These are phyloP conservation scores for Sinocyclocheilus anshuiensis DNA, from an alignment of 2,113 vertebrate genomes.

Conservation along the genomic window DNA sequence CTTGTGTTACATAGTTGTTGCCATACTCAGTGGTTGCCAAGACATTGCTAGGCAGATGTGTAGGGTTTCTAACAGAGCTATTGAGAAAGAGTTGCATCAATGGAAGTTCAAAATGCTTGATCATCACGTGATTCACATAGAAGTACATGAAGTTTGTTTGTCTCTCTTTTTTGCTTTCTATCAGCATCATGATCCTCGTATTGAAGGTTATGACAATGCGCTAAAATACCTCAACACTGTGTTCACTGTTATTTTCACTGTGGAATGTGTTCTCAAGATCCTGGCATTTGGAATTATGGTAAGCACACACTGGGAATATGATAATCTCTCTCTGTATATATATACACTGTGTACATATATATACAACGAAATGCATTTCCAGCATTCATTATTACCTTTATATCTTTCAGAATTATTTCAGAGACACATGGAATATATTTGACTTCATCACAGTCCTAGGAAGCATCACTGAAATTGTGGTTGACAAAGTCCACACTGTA, in stretches of 20 bases:
- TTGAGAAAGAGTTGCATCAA: too few relatives aligned
- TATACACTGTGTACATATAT: too few relatives aligned
- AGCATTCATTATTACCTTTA: neutral
- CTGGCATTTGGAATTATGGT: constrained; percentile 96
- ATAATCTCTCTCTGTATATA: neutral
- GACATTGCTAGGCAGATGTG: too few relatives aligned
- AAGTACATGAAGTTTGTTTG: neutral
- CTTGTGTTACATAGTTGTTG: too few relatives aligned
- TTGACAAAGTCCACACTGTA: constrained; percentile 67
- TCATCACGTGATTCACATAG: too few relatives aligned
- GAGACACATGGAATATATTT: constrained; percentile 99
- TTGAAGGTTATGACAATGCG: constrained; percentile 84
- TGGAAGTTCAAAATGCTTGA: too few relatives aligned
- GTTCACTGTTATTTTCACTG: constrained; percentile 95
- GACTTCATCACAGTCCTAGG: constrained; percentile 98
- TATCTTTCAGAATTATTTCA: constrained; percentile 90
- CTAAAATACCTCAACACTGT: constrained; percentile 96
- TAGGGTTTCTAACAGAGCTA: too few relatives aligned
- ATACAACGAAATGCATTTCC: neutral
- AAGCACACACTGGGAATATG: constrained; percentile 55
- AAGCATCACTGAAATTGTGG: constrained; percentile 96
- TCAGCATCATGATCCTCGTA: constrained; percentile 90
- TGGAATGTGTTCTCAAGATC: constrained; percentile 96
- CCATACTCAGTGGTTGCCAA: too few relatives aligned
- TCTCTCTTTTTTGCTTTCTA: constrained; percentile 39